phyloP scores from a whole-genome alignment of 2,797 vertebrate species.

The Xenops minutus region DNA sequence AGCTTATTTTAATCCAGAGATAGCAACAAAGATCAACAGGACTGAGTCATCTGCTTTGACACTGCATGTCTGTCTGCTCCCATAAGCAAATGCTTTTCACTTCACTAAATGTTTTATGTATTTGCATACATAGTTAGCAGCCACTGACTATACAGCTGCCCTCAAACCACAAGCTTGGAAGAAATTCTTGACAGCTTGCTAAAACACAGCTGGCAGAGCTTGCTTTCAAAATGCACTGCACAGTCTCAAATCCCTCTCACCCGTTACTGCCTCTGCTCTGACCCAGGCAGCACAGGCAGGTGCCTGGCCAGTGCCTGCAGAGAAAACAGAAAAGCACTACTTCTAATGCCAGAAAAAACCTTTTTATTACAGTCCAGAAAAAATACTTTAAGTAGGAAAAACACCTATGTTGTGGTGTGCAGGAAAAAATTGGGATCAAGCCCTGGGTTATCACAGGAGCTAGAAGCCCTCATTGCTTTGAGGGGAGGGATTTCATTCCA shows the following conservation, averaged over 20 bases:
- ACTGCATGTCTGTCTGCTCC: neutral
- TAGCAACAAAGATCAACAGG: neutral
- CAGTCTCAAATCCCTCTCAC: neutral
- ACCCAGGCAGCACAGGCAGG: too few species aligned
- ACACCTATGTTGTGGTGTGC: too few species aligned
- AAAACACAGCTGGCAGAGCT: slow-evolving; percentile 53
- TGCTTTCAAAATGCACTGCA: slow-evolving; percentile 41
- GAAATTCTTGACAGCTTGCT: slow-evolving; percentile 62
- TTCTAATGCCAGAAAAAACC: too few species aligned
- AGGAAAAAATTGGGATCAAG: neutral
- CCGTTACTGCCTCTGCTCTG: too few species aligned
- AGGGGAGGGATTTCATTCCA: neutral
- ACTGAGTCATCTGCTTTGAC: neutral
- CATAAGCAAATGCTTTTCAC: slow-evolving; percentile 50
- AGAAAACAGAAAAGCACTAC: too few species aligned
- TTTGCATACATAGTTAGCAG: slow-evolving; percentile 48
- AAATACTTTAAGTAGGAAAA: too few species aligned
- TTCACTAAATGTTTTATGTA: slow-evolving; percentile 30
- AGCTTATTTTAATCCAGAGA: neutral
- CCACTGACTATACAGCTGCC: slow-evolving; percentile 21
- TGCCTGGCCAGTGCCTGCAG: too few species aligned
- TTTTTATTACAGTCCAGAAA: too few species aligned
- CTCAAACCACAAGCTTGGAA: slow-evolving; percentile 33
- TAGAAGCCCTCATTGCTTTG: neutral
- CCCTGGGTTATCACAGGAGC: neutral